Evolutionary conservation across 2,113 vertebrate species (phyloP), one percentile per base, ranked within the genome.

Genomic region (Micromys minutus): DNA sequence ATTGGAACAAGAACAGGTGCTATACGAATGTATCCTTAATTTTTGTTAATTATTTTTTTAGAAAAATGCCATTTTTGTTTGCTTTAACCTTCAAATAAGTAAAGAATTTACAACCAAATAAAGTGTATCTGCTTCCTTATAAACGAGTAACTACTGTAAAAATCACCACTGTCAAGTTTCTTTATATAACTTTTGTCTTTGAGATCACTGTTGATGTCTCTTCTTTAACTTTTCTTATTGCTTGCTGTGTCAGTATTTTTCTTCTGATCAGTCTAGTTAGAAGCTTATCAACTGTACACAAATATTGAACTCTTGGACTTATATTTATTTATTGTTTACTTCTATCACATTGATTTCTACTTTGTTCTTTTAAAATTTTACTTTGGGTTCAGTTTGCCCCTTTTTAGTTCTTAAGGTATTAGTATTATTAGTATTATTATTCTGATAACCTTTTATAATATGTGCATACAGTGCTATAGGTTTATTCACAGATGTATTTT

Each of bases 1-100:
- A 98, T 99, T 81, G 99, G 99, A 89, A 99, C 99, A 50, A 99
- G 99, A 98, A 98, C 99, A 94, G 99, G 99, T 97, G 99, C 99
- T 86, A 98, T 99, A 96, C 98, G 99, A 97, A 99, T 99, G 99
- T 99, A 99, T 99, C 99, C 99, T 99, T 99, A 98, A 95, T 90
- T 96, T 96, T 92, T 34, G 42, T 61, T 98, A 19, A 83, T 80
- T 95, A 34, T 59, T 96, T 72, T n/a, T 0, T 95, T n/a, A n/a
- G 52, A 85, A 5, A 96, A 97, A 55, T 96, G 67, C 74, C 57
- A 42, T 16, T 95, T 92, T 93, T 36, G 71, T 92, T 96, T 95
- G 65, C 2, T 1, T 88, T 93, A 95, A 75, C 2, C 36, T 72
- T 95, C 72, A 97, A 97, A 98, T 98, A 98, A 98, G 97, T 92